Percentiles rank a stretch among this genome's conserved stretches.
Conservation (phyloP, 1,140 invertebrate genomes). For the Lepidurus packardi region DNA sequence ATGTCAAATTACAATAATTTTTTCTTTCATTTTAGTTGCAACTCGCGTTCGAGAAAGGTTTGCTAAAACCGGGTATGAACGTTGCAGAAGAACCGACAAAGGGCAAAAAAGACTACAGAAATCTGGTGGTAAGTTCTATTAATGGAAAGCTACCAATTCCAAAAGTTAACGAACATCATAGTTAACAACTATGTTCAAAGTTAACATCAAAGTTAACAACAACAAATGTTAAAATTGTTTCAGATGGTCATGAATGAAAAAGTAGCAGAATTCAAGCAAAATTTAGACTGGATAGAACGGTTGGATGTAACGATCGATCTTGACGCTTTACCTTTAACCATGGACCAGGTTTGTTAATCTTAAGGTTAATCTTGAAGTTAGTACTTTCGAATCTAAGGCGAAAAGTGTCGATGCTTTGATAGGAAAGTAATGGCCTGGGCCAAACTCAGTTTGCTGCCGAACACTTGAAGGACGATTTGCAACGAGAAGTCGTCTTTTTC, state of each 20-base stretch:
- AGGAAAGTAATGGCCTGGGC: slow-evolving; percentile 49
- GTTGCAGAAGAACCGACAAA: slow-evolving; percentile 47
- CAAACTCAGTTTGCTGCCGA: slow-evolving; percentile 62
- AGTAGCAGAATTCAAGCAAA: slow-evolving; percentile 61
- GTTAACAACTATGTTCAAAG: too few species aligned
- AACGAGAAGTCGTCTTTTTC: slow-evolving; percentile 83
- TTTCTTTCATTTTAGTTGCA: slow-evolving; percentile 56
- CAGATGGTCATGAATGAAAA: slow-evolving; percentile 62
- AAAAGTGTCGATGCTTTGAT: slow-evolving; percentile 43
- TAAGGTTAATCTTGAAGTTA: too few species aligned
- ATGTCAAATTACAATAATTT: background rate
- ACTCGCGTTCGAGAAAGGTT: slow-evolving; percentile 71
- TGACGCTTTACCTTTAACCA: slow-evolving; percentile 74
- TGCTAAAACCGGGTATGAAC: slow-evolving; percentile 77
- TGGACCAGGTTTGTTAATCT: slow-evolving; percentile 54
- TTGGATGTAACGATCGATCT: slow-evolving; percentile 68
- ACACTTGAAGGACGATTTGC: slow-evolving; percentile 86
- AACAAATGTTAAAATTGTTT: slow-evolving; percentile 37
- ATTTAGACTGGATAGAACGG: slow-evolving; percentile 77
- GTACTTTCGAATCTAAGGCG: background rate
- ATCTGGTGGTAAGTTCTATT: slow-evolving; percentile 31
- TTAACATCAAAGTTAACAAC: too few species aligned
- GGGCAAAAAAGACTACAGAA: slow-evolving; percentile 42
- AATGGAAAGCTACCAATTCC: background rate
- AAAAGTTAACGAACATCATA: too few species aligned